phyloP scores from a whole-genome alignment of 2,888 invertebrate species.

The Synanthedon vespiformis region DNA sequence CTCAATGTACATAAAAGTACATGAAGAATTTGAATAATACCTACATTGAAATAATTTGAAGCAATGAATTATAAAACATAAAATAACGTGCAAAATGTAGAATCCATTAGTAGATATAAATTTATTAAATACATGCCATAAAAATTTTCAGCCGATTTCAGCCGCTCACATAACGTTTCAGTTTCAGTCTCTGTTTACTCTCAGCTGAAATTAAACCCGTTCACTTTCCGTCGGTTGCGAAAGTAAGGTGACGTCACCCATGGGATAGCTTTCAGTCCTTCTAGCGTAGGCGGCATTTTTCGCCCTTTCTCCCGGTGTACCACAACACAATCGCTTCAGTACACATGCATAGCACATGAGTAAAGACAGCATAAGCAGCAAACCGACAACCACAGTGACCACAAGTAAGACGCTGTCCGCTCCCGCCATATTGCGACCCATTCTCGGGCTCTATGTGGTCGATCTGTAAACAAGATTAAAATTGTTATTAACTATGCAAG shows the following conservation, averaged over 20 bases:
- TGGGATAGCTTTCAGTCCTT: constrained; percentile 67
- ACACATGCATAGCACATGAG: constrained; percentile 77
- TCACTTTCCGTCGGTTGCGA: constrained; percentile 74
- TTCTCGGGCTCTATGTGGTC: constrained; percentile 19
- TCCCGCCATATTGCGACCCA: constrained; percentile 48
- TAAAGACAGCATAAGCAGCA: constrained; percentile 72
- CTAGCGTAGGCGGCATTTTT: constrained; percentile 43
- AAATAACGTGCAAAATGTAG: too few relatives aligned
- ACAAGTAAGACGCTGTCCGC: constrained; percentile 68
- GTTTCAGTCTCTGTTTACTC: too few relatives aligned
- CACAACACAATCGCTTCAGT: constrained; percentile 73
- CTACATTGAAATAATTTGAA: too few relatives aligned
- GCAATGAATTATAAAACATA: too few relatives aligned
- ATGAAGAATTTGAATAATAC: too few relatives aligned
- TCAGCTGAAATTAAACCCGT: constrained; percentile 32
- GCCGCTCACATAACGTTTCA: too few relatives aligned
- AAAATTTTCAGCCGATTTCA: too few relatives aligned
- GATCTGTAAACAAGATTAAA: constrained; percentile 28
- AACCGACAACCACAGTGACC: constrained; percentile 70
- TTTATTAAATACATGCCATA: too few relatives aligned
- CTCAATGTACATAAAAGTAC: too few relatives aligned
- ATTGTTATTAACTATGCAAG: background rate
- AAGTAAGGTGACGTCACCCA: constrained; percentile 72
- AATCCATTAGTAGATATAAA: too few relatives aligned
- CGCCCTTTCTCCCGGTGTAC: constrained; percentile 56